These are phyloP conservation scores for Corbicula japonica DNA, from an alignment of 2,888 invertebrate species.

Conservation along the genomic window DNA sequence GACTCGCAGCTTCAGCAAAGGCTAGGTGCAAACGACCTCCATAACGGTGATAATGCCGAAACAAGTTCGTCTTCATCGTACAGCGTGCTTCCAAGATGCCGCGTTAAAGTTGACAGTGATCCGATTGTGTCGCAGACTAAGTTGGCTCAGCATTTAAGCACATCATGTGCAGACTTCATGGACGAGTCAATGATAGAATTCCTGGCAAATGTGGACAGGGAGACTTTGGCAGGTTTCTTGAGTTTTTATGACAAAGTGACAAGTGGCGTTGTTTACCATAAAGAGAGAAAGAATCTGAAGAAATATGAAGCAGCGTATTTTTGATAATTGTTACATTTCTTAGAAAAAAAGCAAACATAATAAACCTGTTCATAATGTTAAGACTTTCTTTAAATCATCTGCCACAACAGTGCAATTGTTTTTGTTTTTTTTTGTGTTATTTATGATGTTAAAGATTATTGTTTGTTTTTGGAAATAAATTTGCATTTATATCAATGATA, in stretches of 20 bases:
- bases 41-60: background rate
- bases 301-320: conserved; percentile 55
- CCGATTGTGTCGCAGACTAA: conserved; percentile 6
- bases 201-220: conserved; percentile 50
- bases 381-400: too few species aligned
- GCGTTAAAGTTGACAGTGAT: conserved; percentile 45
- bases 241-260: conserved; percentile 61
- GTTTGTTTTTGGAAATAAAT: too few species aligned
- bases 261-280: conserved; percentile 36
- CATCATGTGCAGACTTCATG: conserved; percentile 32
- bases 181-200: conserved; percentile 65
- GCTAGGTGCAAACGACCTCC: background rate
- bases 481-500: too few species aligned
- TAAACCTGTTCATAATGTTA: too few species aligned
- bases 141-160: conserved; percentile 19
- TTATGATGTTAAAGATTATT: too few species aligned
- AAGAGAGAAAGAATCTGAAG: conserved; percentile 36
- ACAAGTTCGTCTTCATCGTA: conserved; percentile 7
- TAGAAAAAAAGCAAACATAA: too few species aligned
- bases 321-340: too few species aligned
- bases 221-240: conserved; percentile 59
- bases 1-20: conserved; percentile 44
- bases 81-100: conserved; percentile 45
- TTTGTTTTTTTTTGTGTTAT: too few species aligned
- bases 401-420: too few species aligned